These are phyloP conservation scores for Sinocyclocheilus anophthalmus DNA, from an alignment of 2,113 vertebrate species.

Conservation along the genomic window DNA sequence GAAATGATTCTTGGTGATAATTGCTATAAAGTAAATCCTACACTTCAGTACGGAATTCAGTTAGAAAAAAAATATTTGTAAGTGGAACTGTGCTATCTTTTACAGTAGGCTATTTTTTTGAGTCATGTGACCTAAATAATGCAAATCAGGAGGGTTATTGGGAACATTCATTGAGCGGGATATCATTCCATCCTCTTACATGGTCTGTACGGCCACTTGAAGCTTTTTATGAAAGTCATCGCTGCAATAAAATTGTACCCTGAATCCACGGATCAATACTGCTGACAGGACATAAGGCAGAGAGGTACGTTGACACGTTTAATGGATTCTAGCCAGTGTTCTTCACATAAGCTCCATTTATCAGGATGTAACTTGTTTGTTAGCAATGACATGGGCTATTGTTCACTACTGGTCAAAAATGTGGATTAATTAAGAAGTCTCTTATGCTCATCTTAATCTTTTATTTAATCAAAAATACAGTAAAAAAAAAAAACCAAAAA, in stretches of 20 bases:
- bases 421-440: too few species aligned
- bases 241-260: not conserved
- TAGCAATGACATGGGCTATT: not conserved
- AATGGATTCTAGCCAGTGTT: not conserved
- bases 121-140: slow-evolving; percentile 4
- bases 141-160: slow-evolving; percentile 6
- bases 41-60: not conserved
- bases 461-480: not conserved
- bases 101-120: too few species aligned
- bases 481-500: too few species aligned
- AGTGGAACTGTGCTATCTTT: not conserved
- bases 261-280: not conserved
- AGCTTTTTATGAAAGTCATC: not conserved
- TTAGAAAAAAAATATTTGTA: too few species aligned
- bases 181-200: not conserved
- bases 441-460: not conserved
- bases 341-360: not conserved
- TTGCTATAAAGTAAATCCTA: too few species aligned
- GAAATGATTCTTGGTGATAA: too few species aligned
- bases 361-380: too few species aligned
- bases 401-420: not conserved
- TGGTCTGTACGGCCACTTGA: not conserved
- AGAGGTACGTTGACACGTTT: not conserved
- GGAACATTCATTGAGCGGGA: not conserved
- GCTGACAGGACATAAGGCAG: not conserved